phyloP scores from a whole-genome alignment of 2,797 vertebrate genomes.

The Bradypodion pumilum region DNA sequence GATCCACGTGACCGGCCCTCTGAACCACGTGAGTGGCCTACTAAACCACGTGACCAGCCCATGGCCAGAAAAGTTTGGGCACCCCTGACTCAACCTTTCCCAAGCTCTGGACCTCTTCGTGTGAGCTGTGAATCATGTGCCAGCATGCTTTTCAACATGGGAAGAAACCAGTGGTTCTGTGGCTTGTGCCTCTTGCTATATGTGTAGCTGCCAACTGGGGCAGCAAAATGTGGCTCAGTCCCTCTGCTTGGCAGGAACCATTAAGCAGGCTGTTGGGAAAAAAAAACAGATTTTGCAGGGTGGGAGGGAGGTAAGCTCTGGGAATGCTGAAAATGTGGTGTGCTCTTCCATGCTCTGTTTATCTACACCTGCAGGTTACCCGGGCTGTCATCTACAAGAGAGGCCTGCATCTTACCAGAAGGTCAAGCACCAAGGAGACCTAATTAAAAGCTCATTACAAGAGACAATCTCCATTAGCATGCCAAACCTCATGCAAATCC shows the following conservation, averaged over 20 bases:
- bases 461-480: slow-evolving; percentile 92
- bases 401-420: slow-evolving; percentile 84
- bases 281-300: neutral
- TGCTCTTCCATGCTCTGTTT: slow-evolving; percentile 77
- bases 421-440: slow-evolving; percentile 93
- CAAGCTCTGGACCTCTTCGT: too few relatives aligned
- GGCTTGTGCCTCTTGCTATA: neutral
- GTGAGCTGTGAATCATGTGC: neutral
- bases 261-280: too few relatives aligned
- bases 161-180: neutral
- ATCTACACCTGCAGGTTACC: slow-evolving; percentile 85
- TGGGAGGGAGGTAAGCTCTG: slow-evolving; percentile 37
- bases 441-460: slow-evolving; percentile 99
- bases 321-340: slow-evolving; percentile 82
- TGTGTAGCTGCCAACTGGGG: neutral
- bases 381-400: slow-evolving; percentile 78
- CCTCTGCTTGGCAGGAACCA: slow-evolving; percentile 5
- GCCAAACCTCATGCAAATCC: slow-evolving; percentile 89
- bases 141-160: neutral
- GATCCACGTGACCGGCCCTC: too few relatives aligned
- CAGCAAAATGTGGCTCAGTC: neutral
- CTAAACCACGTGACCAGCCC: too few relatives aligned
- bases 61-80: too few relatives aligned
- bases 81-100: too few relatives aligned
- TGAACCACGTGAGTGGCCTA: too few relatives aligned